Evolutionary conservation across 2,113 vertebrate species (phyloP).

Genomic region (Craseonycteris thonglongyai): DNA sequence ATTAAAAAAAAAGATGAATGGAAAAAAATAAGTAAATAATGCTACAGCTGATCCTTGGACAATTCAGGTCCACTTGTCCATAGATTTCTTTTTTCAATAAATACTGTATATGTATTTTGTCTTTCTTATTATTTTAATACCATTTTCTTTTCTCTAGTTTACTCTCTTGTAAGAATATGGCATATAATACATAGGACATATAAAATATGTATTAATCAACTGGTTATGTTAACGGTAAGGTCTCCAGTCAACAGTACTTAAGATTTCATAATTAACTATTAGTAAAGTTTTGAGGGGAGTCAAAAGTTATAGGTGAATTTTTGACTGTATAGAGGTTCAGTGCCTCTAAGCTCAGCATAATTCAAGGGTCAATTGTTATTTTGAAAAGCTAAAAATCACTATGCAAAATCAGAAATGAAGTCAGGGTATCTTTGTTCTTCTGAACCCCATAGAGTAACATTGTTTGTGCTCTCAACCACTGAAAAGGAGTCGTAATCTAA

Average conservation of each 20-base stretch:
- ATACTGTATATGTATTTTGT: not conserved
- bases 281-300: not conserved
- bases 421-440: not conserved
- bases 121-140: not conserved
- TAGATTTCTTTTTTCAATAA: not conserved
- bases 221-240: not conserved
- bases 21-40: too few relatives aligned
- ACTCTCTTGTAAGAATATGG: not conserved
- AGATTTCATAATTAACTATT: not conserved
- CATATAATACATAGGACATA: not conserved
- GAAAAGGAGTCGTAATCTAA: not conserved
- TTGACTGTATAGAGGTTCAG: not conserved
- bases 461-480: not conserved
- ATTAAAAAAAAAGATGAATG: too few relatives aligned
- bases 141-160: not conserved
- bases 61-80: not conserved
- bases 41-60: not conserved
- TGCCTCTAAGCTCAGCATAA: not conserved
- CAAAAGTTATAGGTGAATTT: not conserved
- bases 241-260: not conserved
- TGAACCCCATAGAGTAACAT: not conserved
- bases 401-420: not conserved
- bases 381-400: not conserved
- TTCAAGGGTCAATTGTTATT: not conserved
- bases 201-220: not conserved